Evolutionary conservation across 2,888 invertebrate genomes (phyloP).

Genomic region (Crepidodera aurea): DNA sequence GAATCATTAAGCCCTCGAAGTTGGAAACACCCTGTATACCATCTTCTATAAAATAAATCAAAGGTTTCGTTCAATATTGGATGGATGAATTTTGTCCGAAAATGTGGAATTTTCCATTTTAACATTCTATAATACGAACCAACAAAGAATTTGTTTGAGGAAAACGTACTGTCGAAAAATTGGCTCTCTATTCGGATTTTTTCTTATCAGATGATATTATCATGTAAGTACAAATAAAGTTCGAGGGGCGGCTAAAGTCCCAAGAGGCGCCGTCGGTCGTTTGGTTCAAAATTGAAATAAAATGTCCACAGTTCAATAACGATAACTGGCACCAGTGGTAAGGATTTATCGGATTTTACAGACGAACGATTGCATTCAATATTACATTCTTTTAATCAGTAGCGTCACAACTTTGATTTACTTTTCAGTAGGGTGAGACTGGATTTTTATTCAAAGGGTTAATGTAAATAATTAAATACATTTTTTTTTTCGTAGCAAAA

Average conservation of each 20-base stretch:
- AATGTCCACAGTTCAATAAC: not conserved
- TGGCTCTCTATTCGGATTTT: constrained; percentile 2
- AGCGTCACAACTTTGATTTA: too few relatives aligned
- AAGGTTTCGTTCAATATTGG: not conserved
- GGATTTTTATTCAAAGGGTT: too few relatives aligned
- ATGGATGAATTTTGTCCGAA: not conserved
- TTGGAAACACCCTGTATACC: too few relatives aligned
- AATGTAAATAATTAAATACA: too few relatives aligned
- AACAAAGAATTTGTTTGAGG: constrained; percentile 2
- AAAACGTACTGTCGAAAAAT: constrained; percentile 1
- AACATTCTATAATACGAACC: not conserved
- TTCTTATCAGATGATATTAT: constrained; percentile 7
- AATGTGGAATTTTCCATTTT: not conserved
- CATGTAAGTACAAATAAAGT: constrained; percentile 7
- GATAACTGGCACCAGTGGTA: not conserved
- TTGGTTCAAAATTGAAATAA: constrained; percentile 1
- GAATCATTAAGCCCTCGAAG: too few relatives aligned
- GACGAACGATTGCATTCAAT: not conserved
- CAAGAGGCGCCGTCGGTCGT: not conserved
- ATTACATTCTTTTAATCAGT: too few relatives aligned
- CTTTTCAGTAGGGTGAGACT: too few relatives aligned
- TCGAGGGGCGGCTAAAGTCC: not conserved
- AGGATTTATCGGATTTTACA: not conserved
- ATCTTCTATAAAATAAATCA: too few relatives aligned
- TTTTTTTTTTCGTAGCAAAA: too few relatives aligned